Conservation (phyloP, 2,888 invertebrate species). For the Lithodes maja region DNA sequence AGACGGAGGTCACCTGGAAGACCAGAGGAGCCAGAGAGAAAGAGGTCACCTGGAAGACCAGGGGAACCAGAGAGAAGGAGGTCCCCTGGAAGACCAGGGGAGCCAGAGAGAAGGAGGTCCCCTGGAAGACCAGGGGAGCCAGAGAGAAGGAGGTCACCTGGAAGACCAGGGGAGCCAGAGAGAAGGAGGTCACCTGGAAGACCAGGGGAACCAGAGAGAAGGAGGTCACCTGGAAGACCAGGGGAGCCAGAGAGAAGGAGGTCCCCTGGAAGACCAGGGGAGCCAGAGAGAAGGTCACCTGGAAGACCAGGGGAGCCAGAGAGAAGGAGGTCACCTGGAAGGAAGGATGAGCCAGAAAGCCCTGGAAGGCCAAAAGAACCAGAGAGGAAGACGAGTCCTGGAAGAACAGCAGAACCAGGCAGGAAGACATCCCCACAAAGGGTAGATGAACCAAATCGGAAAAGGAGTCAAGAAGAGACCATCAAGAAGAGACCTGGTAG, state of each 20-base stretch:
- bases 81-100: neutral
- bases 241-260: neutral
- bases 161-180: conserved; percentile 23
- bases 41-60: neutral
- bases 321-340: neutral
- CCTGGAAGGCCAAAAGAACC: neutral
- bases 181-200: conserved; percentile 21
- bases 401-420: neutral
- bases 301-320: neutral
- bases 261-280: neutral
- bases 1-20: neutral
- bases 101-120: neutral
- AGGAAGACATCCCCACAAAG: neutral
- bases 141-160: conserved; percentile 10
- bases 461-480: neutral
- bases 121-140: conserved; percentile 9
- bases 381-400: neutral
- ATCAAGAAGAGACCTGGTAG: neutral
- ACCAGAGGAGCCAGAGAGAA: conserved; percentile 1
- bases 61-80: neutral
- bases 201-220: neutral
- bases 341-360: neutral
- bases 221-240: neutral
- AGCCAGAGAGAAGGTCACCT: neutral
- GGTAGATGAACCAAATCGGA: neutral